Percentiles rank a stretch among this genome's conserved stretches.
Evolutionary conservation across 2,888 invertebrate genomes (phyloP).

Genomic region (Hyppa rectilinea): DNA sequence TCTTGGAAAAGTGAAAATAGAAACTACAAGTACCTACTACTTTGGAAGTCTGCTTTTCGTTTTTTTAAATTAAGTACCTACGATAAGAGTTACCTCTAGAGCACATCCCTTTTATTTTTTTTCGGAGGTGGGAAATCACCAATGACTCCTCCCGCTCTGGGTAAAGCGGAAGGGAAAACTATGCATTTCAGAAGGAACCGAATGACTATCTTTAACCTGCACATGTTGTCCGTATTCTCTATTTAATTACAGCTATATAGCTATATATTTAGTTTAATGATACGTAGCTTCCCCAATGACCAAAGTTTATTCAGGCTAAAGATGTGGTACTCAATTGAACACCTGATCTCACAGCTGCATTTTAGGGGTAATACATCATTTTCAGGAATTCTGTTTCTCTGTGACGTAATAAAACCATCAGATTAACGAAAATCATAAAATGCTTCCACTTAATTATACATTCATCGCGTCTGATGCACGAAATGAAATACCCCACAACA

Average conservation of each 20-base stretch:
- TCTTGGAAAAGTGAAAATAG: slow-evolving; percentile 41
- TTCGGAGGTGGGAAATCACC: too few species aligned
- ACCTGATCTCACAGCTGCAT: not conserved
- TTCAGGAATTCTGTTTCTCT: slow-evolving; percentile 39
- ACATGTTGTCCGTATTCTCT: not conserved
- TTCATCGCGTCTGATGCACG: slow-evolving; percentile 86
- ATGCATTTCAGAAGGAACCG: not conserved
- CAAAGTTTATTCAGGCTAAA: too few species aligned
- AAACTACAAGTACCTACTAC: slow-evolving; percentile 27
- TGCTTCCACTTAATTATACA: slow-evolving; percentile 89
- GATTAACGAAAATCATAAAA: slow-evolving; percentile 84
- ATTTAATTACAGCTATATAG: not conserved
- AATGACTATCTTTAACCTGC: not conserved
- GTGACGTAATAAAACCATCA: slow-evolving; percentile 68
- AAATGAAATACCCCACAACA: slow-evolving; percentile 88
- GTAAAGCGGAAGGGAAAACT: too few species aligned
- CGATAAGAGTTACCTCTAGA: too few species aligned
- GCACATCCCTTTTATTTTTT: too few species aligned
- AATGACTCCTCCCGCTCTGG: too few species aligned
- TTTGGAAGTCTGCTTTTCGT: not conserved
- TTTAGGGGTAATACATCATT: not conserved
- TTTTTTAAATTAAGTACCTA: too few species aligned
- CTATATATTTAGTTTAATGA: not conserved
- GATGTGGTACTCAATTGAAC: not conserved
- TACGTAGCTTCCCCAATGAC: not conserved